Evolutionary conservation across 2,113 vertebrate species (phyloP), one percentile per base, ranked within the genome.

Genomic region (Ondatra zibethicus): DNA sequence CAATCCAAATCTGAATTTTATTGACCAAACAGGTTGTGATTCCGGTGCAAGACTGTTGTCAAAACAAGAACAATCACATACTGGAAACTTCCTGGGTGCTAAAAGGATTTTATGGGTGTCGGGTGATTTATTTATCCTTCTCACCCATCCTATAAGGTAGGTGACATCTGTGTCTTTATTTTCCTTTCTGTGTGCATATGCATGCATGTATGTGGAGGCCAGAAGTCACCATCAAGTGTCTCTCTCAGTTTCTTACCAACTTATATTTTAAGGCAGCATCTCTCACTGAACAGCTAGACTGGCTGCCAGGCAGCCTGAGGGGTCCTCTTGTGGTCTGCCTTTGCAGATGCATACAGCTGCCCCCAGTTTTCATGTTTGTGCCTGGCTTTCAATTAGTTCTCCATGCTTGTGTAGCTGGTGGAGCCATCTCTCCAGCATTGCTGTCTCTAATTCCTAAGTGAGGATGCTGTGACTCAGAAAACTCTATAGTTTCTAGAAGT

Each of bases 401-500:
- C 27, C 25, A 27, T 47, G 27, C 13, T 31, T 3, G 6, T 31
- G 13, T 6, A 31, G 42, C 75, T 47, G 75, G 45, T 45, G 16
- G 45, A 47, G 45, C 27, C 75, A 31, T 29, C 5, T 47, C 75
- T 47, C 75, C 6, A 16, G 75, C 27, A 7, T 12, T 45, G 31
- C 10, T 45, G 23, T 78, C 21, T 85, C 65, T 88, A 0, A 68
- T 92, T 88, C 27, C 29, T 66, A 50, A 36, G 61, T 11, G 23
- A 89, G 45, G 47, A n/a, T 27, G 2, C 12, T 19, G 25, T 39
- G 47, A 61, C 63, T 36, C n/a, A 68, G 10, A 14, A 80, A 33
- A 47, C n/a, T 93, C 9, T n/a, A n/a, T n/a, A n/a, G n/a, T n/a
- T n/a, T n/a, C n/a, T 1, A 11, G 42, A 0, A 17, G 3, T 47